These are phyloP conservation scores for Percopsis omiscomaycus DNA, from an alignment of 2,797 vertebrate species.

Conservation along the genomic window DNA sequence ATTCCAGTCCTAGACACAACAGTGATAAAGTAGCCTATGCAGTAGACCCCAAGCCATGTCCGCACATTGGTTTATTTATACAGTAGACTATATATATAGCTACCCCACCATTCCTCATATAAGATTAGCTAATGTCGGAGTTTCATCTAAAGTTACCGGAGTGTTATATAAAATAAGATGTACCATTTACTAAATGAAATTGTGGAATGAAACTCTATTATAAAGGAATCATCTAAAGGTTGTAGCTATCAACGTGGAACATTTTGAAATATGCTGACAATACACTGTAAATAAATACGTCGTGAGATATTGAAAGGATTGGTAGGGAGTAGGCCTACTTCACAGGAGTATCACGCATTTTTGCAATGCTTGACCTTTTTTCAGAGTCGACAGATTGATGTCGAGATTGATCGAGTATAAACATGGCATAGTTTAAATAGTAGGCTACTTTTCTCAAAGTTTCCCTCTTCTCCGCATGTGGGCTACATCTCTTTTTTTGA, in stretches of 20 bases:
- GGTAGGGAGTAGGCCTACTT: background rate
- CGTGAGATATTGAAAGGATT: too few species aligned
- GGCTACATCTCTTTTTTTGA: too few species aligned
- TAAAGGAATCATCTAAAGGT: background rate
- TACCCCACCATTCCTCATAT: conserved; percentile 31
- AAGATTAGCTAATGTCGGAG: conserved; percentile 20
- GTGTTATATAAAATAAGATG: too few species aligned
- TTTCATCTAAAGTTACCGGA: too few species aligned
- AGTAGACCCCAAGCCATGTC: conserved; percentile 59
- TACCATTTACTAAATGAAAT: too few species aligned
- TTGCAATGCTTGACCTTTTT: conserved; percentile 1
- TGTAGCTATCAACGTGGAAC: background rate
- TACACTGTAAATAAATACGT: too few species aligned
- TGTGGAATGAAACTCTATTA: too few species aligned
- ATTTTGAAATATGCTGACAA: too few species aligned
- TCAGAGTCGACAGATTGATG: conserved; percentile 11
- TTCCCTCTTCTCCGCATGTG: conserved; percentile 4
- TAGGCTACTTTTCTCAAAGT: background rate
- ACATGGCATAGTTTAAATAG: background rate
- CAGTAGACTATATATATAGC: conserved; percentile 2
- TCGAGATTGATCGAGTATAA: conserved; percentile 1
- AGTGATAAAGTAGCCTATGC: conserved; percentile 53
- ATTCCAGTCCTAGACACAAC: conserved; percentile 65
- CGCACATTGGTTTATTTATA: conserved; percentile 62
- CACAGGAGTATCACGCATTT: conserved; percentile 3